Evolutionary conservation across 2,113 vertebrate species (phyloP).

Genomic region (Rhombomys opimus): DNA sequence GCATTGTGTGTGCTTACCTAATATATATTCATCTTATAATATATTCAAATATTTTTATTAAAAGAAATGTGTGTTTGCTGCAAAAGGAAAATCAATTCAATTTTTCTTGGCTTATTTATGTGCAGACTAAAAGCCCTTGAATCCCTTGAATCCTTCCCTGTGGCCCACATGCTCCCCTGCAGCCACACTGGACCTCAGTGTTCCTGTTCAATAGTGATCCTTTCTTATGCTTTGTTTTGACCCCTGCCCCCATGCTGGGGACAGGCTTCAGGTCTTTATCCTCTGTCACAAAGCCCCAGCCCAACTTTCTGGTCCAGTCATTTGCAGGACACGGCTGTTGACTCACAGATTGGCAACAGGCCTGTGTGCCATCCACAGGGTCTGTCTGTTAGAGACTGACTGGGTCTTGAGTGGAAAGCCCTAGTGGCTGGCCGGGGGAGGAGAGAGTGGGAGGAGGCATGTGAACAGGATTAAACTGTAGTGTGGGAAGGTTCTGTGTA

Average conservation of each 20-base stretch:
- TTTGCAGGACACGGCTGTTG: not conserved
- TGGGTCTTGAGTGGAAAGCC: not conserved
- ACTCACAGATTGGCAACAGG: not conserved
- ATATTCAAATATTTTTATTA: not conserved
- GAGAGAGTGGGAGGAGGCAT: not conserved
- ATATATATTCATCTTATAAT: fast-evolving
- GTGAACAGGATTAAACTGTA: fast-evolving
- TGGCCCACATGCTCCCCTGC: not conserved
- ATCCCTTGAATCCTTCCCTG: fast-evolving
- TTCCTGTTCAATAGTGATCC: fast-evolving
- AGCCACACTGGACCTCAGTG: fast-evolving
- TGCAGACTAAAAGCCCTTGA: fast-evolving
- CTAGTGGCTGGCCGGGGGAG: not conserved
- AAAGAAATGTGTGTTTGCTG: not conserved
- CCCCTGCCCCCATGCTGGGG: not conserved
- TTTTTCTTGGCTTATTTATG: not conserved
- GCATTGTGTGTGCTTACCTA: fast-evolving
- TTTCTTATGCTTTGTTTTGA: not conserved
- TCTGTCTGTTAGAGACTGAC: too few relatives aligned
- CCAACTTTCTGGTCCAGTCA: not conserved
- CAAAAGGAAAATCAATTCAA: not conserved
- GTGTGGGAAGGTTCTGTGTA: not conserved
- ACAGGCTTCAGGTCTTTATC: not conserved
- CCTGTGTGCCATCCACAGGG: not conserved
- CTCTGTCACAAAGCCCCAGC: not conserved